A percentile compares a stretch with the other conserved stretches of the same genome.
Conservation (phyloP, 2,113 vertebrate species). For the Plecturocebus donacophilus region DNA sequence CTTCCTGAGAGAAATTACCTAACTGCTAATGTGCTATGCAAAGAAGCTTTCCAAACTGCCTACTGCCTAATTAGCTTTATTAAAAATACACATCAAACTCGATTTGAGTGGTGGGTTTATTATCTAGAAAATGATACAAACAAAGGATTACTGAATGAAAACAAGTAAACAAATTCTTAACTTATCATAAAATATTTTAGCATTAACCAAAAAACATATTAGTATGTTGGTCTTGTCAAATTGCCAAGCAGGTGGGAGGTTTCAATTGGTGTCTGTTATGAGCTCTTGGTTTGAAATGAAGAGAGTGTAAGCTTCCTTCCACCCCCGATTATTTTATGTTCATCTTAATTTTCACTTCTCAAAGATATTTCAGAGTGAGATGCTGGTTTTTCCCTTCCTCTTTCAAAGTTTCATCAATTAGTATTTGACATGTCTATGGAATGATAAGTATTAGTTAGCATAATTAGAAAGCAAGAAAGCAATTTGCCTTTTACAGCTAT, state of each 20-base stretch:
- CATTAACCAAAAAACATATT: neutral
- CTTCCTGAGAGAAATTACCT: constrained; percentile 61
- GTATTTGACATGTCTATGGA: constrained; percentile 61
- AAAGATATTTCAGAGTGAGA: constrained; percentile 57
- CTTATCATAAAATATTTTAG: neutral
- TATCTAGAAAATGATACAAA: constrained; percentile 30
- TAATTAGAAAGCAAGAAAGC: constrained; percentile 51
- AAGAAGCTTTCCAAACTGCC: constrained; percentile 28
- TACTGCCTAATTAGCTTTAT: constrained; percentile 62
- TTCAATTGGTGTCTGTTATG: constrained; percentile 38
- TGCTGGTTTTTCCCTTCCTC: constrained; percentile 30
- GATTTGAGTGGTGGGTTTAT: constrained; percentile 43
- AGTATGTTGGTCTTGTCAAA: constrained; percentile 21
- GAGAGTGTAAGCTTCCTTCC: neutral
- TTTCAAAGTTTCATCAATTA: constrained; percentile 59
- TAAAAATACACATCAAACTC: constrained; percentile 56
- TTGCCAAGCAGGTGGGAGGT: constrained; percentile 37
- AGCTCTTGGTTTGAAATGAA: constrained; percentile 53
- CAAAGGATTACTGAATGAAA: constrained; percentile 12
- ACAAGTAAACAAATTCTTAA: constrained; percentile 31
- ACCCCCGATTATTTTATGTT: constrained; percentile 38
- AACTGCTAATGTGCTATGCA: constrained; percentile 57
- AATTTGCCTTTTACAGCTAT: constrained; percentile 52
- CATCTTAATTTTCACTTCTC: constrained; percentile 62
- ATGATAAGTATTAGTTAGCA: constrained; percentile 46